Base-by-base conservation (phyloP, 2,888 invertebrate genomes). In the Platycheirus albimanus region DNA sequence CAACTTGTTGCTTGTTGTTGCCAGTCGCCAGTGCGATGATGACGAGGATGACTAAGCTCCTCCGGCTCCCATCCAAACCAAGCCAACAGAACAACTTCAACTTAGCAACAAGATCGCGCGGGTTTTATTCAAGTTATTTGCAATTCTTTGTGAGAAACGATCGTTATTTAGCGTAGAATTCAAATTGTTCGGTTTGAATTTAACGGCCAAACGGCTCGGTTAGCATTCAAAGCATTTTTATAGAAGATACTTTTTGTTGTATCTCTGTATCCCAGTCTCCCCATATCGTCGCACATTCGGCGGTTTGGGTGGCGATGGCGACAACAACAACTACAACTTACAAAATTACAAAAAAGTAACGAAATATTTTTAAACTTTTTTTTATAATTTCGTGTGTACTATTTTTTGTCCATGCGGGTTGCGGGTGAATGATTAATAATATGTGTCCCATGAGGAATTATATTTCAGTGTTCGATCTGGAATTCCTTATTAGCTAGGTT, bases 1-100 rank as follows among this genome's bases (percentile, higher is more conserved):
- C 80, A 81, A 81, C 80, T 81, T 81, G 76, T 81, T 81, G 80
- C 76, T 56, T 80, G n/a, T n/a, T n/a, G n/a, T n/a, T n/a, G n/a
- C n/a, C n/a, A n/a, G n/a, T n/a, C n/a, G n/a, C n/a, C n/a, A n/a
- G n/a, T n/a, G n/a, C n/a, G n/a, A n/a, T n/a, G n/a, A n/a, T n/a
- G n/a, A n/a, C n/a, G n/a, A n/a, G 76, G 64, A 28, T 76, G 71
- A 81, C 70, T 76, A 70, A 80, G 58, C 58, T n/a, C n/a, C n/a
- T n/a, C n/a, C n/a, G n/a, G n/a, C n/a, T 19, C 54, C 13, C 45
- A 20, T 3, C 17, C 4, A 17, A 8, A 19, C 45, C 10, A 1
- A 43, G 8, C 17, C 7, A 19, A 17, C 19, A 17, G 8, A 19
- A 17, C 19, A 17, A 2, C 7, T 24, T 24, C 10, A 45, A 71